Evolutionary conservation across 1,140 invertebrate species (phyloP).

Genomic region (Platorchestia sp.): DNA sequence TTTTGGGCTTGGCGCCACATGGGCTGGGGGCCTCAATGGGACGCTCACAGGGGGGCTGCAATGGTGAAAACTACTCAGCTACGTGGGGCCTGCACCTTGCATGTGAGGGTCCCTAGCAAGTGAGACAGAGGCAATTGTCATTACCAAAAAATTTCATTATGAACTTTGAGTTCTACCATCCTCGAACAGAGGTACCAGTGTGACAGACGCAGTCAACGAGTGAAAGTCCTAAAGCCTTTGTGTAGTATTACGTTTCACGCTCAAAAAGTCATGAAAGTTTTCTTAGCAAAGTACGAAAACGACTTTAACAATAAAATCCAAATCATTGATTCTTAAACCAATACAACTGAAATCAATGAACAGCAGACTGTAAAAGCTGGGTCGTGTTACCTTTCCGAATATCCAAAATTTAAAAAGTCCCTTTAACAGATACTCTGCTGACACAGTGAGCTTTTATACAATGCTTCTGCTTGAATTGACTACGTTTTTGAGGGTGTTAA

Average conservation of each 20-base stretch:
- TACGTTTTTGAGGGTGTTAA: no score
- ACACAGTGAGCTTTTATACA: no score
- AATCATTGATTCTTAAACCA: not conserved
- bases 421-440: no score
- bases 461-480: no score
- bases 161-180: not conserved
- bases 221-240: not conserved
- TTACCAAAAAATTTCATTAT: not conserved
- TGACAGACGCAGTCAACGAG: not conserved
- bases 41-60: slow-evolving; percentile 44
- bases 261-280: not conserved
- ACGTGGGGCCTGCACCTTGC: not conserved
- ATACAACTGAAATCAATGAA: not conserved
- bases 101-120: not conserved
- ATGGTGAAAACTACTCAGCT: slow-evolving; percentile 28
- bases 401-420: no score
- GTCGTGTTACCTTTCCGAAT: not conserved
- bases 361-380: not conserved
- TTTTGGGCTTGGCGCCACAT: slow-evolving; percentile 38
- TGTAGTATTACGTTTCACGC: not conserved
- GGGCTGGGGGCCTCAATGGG: slow-evolving; percentile 35
- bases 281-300: not conserved
- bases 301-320: not conserved
- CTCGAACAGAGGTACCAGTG: not conserved
- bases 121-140: not conserved